phyloP scores from a whole-genome alignment of 1,140 invertebrate species.

The Wasmannia auropunctata region DNA sequence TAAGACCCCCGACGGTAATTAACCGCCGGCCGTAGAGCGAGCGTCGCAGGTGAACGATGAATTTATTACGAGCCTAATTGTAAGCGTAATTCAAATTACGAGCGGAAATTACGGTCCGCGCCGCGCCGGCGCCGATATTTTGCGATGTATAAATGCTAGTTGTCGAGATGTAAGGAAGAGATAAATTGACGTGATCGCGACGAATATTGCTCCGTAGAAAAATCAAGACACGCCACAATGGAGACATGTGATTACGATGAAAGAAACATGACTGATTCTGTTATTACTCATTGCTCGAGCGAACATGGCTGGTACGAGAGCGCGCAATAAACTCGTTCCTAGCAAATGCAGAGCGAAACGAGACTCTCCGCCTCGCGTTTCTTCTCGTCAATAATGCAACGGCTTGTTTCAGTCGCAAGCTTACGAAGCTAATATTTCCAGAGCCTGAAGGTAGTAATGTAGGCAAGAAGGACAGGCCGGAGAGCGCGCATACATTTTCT shows the following conservation, averaged over 20 bases:
- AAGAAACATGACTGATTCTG: conserved; percentile 55
- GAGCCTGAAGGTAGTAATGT: conserved; percentile 57
- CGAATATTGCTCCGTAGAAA: neutral
- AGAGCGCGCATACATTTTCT: neutral
- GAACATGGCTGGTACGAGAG: conserved; percentile 47
- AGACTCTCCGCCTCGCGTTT: conserved; percentile 30
- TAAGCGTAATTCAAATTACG: conserved; percentile 44
- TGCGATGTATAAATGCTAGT: neutral
- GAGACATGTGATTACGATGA: conserved; percentile 44
- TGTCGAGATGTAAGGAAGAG: too few relatives aligned
- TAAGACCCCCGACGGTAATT: conserved; percentile 28
- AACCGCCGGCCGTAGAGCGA: neutral
- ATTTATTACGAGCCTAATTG: conserved; percentile 51
- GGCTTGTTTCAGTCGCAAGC: neutral
- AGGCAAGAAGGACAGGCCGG: conserved; percentile 11
- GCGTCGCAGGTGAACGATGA: conserved; percentile 34
- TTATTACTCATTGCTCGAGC: conserved; percentile 50
- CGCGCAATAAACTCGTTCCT: conserved; percentile 50
- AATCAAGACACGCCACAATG: conserved; percentile 47
- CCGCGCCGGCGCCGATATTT: neutral
- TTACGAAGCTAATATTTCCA: conserved; percentile 36
- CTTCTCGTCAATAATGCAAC: conserved; percentile 13
- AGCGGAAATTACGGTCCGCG: conserved; percentile 5
- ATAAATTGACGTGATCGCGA: neutral
- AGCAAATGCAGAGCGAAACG: conserved; percentile 40